Percentiles rank a stretch among this genome's conserved stretches.
These are phyloP conservation scores for Stegodyphus dumicola DNA, from an alignment of 1,140 invertebrate species.

Conservation along the genomic window DNA sequence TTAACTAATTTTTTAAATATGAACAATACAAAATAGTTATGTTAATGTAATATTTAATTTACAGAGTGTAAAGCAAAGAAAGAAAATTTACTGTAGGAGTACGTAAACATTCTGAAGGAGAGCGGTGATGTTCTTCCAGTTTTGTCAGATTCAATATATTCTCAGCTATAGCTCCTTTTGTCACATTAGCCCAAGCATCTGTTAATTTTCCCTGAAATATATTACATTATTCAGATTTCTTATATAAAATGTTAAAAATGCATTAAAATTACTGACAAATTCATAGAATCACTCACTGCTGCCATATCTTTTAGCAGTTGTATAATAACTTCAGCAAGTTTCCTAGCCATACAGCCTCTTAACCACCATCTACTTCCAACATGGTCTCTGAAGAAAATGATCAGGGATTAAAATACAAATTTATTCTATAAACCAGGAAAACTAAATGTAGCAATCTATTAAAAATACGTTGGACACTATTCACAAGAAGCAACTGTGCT, in stretches of 20 bases:
- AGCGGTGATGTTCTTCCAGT: constrained; percentile 79
- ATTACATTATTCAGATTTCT: not conserved
- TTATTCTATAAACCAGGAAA: not conserved
- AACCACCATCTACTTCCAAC: constrained; percentile 84
- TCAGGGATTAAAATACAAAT: not conserved
- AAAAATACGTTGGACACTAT: too few species aligned
- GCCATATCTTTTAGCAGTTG: constrained; percentile 91
- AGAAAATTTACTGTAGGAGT: constrained; percentile 75
- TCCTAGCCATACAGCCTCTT: constrained; percentile 81
- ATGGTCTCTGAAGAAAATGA: constrained; percentile 63
- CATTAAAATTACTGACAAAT: not conserved
- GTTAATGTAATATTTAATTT: not conserved
- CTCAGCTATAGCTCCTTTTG: constrained; percentile 90
- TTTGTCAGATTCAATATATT: constrained; percentile 88
- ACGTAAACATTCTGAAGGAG: constrained; percentile 80
- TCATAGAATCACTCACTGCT: constrained; percentile 74
- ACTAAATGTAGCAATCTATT: too few species aligned
- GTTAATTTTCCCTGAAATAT: constrained; percentile 83
- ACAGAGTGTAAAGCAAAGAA: not conserved
- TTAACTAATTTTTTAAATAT: not conserved
- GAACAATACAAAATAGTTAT: not conserved
- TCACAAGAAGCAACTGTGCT: too few species aligned
- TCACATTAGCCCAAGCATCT: constrained; percentile 85
- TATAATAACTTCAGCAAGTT: constrained; percentile 89
- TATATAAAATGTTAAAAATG: not conserved